phyloP scores from a whole-genome alignment of 2,113 vertebrate genomes.

The Carassius auratus region DNA sequence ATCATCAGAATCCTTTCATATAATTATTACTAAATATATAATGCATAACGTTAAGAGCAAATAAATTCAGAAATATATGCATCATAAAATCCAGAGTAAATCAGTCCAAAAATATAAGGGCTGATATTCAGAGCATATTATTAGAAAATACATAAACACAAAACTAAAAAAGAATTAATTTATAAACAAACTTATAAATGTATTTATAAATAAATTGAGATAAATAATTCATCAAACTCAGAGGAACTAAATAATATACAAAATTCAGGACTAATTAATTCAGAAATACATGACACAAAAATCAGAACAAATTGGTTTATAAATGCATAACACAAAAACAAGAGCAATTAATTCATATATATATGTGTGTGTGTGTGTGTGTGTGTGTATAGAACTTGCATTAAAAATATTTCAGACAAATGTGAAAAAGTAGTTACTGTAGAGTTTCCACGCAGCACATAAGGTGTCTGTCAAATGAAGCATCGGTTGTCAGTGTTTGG shows the following conservation, averaged over 20 bases:
- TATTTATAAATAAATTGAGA: background rate
- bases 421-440: background rate
- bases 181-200: no score
- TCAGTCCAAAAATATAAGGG: background rate
- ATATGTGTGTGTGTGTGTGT: no score
- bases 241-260: background rate
- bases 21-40: background rate
- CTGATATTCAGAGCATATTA: background rate
- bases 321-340: background rate
- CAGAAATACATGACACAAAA: background rate
- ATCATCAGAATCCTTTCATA: no score
- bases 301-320: background rate
- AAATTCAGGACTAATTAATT: background rate
- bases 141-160: background rate
- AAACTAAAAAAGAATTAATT: no score
- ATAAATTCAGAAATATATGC: background rate
- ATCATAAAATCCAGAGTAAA: background rate
- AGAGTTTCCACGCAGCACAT: background rate
- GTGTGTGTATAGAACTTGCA: background rate
- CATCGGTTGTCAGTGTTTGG: background rate
- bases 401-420: background rate
- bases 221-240: background rate
- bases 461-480: background rate
- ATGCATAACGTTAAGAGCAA: background rate
- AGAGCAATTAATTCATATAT: background rate